A percentile compares a stretch with the other conserved stretches of the same genome.
These are phyloP conservation scores for Hypocryptadius cinnamomeus DNA, from an alignment of 2,113 vertebrate species.

Conservation along the genomic window DNA sequence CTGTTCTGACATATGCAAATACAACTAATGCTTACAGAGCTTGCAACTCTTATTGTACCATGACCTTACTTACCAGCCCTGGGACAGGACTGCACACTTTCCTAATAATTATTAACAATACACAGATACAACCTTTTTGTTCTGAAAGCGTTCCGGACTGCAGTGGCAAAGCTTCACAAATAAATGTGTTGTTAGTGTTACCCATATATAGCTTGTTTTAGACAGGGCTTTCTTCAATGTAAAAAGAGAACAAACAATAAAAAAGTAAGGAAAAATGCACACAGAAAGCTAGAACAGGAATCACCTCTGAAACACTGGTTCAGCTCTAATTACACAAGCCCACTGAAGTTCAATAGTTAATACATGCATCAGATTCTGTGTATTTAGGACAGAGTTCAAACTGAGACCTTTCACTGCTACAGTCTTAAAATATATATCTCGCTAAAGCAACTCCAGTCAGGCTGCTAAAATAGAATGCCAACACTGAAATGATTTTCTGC, in stretches of 20 bases:
- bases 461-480: slow-evolving; percentile 25
- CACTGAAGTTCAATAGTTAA: background rate
- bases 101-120: slow-evolving; percentile 67
- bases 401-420: background rate
- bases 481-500: slow-evolving; percentile 3
- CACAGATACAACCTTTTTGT: slow-evolving; percentile 5
- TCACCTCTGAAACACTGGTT: background rate
- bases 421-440: slow-evolving; percentile 6
- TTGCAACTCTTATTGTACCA: slow-evolving; percentile 54
- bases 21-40: slow-evolving; percentile 56
- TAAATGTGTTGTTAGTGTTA: background rate
- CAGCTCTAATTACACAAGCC: background rate
- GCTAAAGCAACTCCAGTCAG: background rate
- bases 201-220: background rate
- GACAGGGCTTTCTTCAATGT: background rate
- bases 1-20: slow-evolving; percentile 79
- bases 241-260: background rate
- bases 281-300: background rate
- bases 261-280: background rate
- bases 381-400: slow-evolving; percentile 16
- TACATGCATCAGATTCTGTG: background rate
- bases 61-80: slow-evolving; percentile 58
- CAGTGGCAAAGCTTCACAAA: background rate
- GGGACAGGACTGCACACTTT: slow-evolving; percentile 49
- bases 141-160: background rate